Conservation (phyloP, 2,113 vertebrate species). For the Saccopteryx bilineata region DNA sequence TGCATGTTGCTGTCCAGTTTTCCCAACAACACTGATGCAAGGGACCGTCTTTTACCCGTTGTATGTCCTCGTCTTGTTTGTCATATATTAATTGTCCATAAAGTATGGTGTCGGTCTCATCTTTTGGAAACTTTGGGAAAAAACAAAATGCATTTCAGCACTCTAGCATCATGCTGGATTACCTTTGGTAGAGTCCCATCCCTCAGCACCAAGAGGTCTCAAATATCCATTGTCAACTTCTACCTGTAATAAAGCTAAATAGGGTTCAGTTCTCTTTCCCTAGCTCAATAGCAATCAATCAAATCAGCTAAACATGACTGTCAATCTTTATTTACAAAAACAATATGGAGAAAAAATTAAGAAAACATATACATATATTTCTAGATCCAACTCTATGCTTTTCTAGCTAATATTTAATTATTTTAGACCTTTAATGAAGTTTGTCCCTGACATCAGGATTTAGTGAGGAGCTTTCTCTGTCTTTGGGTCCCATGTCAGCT, state of each 20-base stretch:
- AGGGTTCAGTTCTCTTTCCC: not conserved
- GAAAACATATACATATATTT: not conserved
- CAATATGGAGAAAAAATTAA: not conserved
- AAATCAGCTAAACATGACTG: not conserved
- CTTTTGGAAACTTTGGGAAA: not conserved
- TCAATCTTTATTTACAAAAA: not conserved
- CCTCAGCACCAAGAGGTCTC: not conserved
- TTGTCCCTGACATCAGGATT: not conserved
- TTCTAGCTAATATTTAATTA: slow-evolving; percentile 14
- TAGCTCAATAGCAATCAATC: not conserved
- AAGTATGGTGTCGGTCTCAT: not conserved
- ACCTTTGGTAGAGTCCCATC: not conserved
- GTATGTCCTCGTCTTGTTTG: too few relatives aligned
- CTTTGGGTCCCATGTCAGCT: not conserved
- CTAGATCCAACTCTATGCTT: not conserved
- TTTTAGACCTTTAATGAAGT: slow-evolving; percentile 17
- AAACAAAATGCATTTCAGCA: not conserved
- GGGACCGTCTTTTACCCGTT: too few relatives aligned
- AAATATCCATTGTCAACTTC: not conserved
- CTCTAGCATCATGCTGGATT: not conserved
- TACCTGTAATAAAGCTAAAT: not conserved
- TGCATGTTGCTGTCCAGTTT: too few relatives aligned
- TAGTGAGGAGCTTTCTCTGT: not conserved
- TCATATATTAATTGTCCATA: too few relatives aligned
- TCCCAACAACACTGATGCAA: too few relatives aligned